phyloP scores from a whole-genome alignment of 2,888 invertebrate species.

The Onchidella celtica region DNA sequence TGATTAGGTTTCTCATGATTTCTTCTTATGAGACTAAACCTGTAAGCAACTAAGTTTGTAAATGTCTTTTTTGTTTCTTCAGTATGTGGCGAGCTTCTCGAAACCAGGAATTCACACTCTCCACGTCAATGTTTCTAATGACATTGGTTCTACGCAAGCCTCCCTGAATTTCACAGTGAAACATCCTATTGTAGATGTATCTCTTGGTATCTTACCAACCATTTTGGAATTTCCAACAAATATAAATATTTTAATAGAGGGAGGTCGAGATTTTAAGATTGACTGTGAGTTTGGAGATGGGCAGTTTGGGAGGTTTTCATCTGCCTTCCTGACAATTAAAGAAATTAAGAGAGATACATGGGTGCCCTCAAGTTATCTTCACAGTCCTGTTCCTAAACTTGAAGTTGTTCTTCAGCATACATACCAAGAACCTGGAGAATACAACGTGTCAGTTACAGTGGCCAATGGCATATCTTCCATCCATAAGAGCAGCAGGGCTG shows the following conservation, averaged over 20 bases:
- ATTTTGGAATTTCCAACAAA: conserved; percentile 57
- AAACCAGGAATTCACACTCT: conserved; percentile 58
- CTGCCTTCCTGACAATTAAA: background rate
- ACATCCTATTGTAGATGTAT: conserved; percentile 59
- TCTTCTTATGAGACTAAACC: too few species aligned
- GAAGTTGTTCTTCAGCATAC: conserved; percentile 54
- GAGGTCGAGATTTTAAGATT: conserved; percentile 59
- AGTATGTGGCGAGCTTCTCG: conserved; percentile 60
- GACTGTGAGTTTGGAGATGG: conserved; percentile 67
- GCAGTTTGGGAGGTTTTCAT: background rate
- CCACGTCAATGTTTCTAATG: conserved; percentile 62
- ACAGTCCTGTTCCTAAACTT: conserved; percentile 49
- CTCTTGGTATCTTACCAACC: conserved; percentile 54
- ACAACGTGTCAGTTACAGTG: conserved; percentile 65
- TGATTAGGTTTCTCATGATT: too few species aligned
- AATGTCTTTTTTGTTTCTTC: conserved; percentile 53
- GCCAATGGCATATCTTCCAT: conserved; percentile 64
- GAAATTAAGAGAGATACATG: background rate
- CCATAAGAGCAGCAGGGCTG: conserved; percentile 49
- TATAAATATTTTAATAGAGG: conserved; percentile 58
- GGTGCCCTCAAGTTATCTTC: background rate
- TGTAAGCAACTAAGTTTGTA: too few species aligned
- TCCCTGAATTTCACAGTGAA: conserved; percentile 59
- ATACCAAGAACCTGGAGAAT: conserved; percentile 60
- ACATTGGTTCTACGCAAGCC: conserved; percentile 59